These are phyloP conservation scores for Elysia chlorotica DNA, from an alignment of 1,140 invertebrate species.

Conservation along the genomic window DNA sequence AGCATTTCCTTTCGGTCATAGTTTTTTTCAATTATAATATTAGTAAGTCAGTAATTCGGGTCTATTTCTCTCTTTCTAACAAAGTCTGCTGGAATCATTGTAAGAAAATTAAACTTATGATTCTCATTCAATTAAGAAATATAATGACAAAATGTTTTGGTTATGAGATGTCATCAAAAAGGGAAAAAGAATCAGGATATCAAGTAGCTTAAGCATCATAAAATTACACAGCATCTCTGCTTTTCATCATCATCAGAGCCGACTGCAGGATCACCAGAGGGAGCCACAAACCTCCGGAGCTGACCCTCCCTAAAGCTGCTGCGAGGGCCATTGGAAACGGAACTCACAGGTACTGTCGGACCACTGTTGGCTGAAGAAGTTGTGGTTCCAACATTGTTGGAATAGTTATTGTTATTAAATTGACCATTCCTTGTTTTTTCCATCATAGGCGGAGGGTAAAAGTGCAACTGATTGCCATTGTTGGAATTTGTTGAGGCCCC, in stretches of 20 bases:
- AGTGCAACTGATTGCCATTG: conserved; percentile 6
- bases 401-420: conserved; percentile 36
- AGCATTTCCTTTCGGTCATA: no score
- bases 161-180: background rate
- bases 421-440: conserved; percentile 39
- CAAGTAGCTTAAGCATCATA: conserved; percentile 24
- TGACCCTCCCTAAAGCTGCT: conserved; percentile 25
- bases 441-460: conserved; percentile 26
- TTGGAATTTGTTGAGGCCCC: background rate
- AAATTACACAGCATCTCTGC: conserved; percentile 44
- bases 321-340: no score
- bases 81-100: background rate
- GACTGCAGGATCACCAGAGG: conserved; percentile 30
- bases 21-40: no score
- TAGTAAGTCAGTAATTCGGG: no score
- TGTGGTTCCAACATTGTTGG: background rate
- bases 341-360: no score
- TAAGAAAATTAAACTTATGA: background rate
- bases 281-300: conserved; percentile 34
- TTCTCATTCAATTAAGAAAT: background rate
- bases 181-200: background rate
- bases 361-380: background rate
- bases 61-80: no score
- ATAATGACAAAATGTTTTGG: background rate
- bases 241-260: conserved; percentile 44